A percentile compares a stretch with the other conserved stretches of the same genome.
These are phyloP conservation scores for Ditylenchus dipsaci DNA, from an alignment of 1,140 invertebrate genomes.

Conservation along the genomic window DNA sequence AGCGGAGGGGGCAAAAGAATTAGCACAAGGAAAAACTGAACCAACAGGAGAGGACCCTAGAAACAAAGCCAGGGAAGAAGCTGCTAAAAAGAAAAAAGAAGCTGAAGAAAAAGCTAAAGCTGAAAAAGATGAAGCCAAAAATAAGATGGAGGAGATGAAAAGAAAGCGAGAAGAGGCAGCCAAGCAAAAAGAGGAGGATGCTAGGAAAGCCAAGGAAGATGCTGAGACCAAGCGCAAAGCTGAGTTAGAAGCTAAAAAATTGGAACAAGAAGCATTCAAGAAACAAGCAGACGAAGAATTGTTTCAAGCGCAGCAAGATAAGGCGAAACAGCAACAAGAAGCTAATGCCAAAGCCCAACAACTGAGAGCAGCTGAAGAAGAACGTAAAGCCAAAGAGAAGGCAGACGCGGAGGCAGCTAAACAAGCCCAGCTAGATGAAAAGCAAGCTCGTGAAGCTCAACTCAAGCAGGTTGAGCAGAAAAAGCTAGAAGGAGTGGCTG, in stretches of 20 bases:
- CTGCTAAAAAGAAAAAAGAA: conserved; percentile 3
- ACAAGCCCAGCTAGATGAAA: neutral
- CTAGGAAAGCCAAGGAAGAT: conserved; percentile 14
- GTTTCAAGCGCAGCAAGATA: neutral
- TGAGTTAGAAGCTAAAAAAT: conserved; percentile 7
- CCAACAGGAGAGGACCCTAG: neutral
- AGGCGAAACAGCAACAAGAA: conserved; percentile 4
- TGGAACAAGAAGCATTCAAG: neutral
- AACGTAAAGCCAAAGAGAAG: neutral
- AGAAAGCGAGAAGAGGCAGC: conserved; percentile 4
- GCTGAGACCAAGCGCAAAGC: conserved; percentile 7
- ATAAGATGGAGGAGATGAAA: conserved; percentile 7
- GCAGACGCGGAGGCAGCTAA: neutral
- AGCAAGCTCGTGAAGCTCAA: neutral
- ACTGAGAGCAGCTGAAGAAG: too few relatives aligned
- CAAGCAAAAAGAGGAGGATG: too few relatives aligned
- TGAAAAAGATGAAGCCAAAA: conserved; percentile 1
- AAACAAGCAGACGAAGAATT: neutral
- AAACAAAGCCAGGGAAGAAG: conserved; percentile 11
- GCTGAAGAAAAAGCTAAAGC: conserved; percentile 14
- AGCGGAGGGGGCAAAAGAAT: conserved; percentile 1
- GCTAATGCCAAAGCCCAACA: too few relatives aligned
- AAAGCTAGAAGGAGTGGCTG: conserved; percentile 5
- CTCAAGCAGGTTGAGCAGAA: neutral
- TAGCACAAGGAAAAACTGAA: neutral